Evolutionary conservation across 2,888 invertebrate genomes (phyloP).

Genomic region (Agriotes lineatus): DNA sequence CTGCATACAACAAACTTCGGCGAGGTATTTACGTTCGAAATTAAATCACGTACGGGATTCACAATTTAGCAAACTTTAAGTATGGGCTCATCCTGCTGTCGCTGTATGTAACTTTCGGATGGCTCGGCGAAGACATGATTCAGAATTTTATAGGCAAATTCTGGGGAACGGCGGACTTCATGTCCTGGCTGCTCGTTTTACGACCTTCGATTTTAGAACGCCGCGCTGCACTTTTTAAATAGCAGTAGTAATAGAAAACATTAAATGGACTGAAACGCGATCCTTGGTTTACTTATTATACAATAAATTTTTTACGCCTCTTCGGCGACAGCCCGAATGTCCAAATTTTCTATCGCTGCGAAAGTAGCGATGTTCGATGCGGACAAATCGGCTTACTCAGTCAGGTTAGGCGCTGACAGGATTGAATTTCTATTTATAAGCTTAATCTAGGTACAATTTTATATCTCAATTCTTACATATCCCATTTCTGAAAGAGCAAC

Average conservation of each 20-base stretch:
- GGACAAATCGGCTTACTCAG: slow-evolving; percentile 24
- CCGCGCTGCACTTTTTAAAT: slow-evolving; percentile 8
- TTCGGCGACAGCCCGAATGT: neutral
- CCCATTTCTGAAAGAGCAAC: too few species aligned
- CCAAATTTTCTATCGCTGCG: neutral
- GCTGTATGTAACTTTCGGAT: slow-evolving; percentile 16
- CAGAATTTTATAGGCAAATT: slow-evolving; percentile 20
- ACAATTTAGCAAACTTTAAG: slow-evolving; percentile 25
- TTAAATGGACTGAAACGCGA: slow-evolving; percentile 12
- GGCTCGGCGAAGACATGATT: slow-evolving; percentile 10
- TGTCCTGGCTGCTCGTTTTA: slow-evolving; percentile 27
- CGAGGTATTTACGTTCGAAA: slow-evolving; percentile 24
- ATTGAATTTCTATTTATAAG: slow-evolving; percentile 20
- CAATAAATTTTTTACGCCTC: slow-evolving; percentile 18
- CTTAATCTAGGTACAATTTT: neutral
- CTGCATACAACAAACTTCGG: slow-evolving; percentile 25
- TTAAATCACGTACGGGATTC: slow-evolving; percentile 35
- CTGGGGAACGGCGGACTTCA: slow-evolving; percentile 21
- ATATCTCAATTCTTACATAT: too few species aligned
- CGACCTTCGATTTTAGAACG: slow-evolving; percentile 30
- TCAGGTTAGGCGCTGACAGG: slow-evolving; percentile 4
- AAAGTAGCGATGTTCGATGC: neutral
- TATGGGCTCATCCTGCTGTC: slow-evolving; percentile 17
- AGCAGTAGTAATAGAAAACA: slow-evolving; percentile 20
- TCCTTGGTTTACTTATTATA: slow-evolving; percentile 10